A percentile compares a stretch with the other conserved stretches of the same genome.
These are phyloP conservation scores for Dryobates pubescens DNA, from an alignment of 2,797 vertebrate genomes.

Conservation along the genomic window DNA sequence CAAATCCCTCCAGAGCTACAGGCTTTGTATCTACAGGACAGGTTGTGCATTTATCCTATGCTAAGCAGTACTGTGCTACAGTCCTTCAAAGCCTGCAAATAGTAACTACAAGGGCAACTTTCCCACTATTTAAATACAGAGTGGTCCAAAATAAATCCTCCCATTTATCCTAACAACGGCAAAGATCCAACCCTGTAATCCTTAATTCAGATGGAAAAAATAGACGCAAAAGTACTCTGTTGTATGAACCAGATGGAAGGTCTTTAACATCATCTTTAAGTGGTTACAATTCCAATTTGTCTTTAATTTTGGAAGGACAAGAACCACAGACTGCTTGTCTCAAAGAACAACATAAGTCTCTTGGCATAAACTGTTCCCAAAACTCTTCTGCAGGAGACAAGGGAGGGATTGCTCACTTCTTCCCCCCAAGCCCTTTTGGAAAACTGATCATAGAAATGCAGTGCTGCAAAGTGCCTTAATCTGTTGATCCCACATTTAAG, in stretches of 20 bases:
- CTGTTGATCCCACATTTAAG: neutral
- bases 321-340: neutral
- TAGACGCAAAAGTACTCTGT: neutral
- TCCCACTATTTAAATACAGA: neutral
- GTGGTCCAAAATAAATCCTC: neutral
- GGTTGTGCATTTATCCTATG: fast-evolving
- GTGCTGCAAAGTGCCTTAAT: neutral
- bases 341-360: neutral
- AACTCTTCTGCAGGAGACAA: neutral
- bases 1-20: neutral
- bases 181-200: neutral
- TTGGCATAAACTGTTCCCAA: neutral
- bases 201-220: neutral
- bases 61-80: neutral
- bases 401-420: neutral
- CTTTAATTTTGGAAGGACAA: neutral
- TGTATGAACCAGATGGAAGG: neutral
- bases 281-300: neutral
- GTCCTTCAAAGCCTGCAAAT: neutral
- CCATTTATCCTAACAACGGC: neutral
- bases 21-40: neutral
- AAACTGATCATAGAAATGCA: neutral
- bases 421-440: neutral
- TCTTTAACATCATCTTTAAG: neutral
- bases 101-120: neutral